These are phyloP conservation scores for Meloidogyne chitwoodi DNA, from an alignment of 1,140 invertebrate genomes.

Conservation along the genomic window DNA sequence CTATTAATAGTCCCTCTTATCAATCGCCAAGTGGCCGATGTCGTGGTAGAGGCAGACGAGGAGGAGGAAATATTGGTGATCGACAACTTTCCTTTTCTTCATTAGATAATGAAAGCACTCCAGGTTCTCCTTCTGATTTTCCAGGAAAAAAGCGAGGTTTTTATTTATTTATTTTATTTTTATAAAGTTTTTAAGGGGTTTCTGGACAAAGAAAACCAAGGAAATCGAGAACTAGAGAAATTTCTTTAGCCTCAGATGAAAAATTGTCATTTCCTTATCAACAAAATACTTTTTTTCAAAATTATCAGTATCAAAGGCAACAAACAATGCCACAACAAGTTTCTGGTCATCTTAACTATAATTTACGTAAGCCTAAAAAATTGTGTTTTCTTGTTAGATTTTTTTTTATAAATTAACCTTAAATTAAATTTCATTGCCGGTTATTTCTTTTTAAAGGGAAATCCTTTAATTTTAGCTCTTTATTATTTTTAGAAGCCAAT, in stretches of 20 bases:
- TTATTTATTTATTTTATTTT: not conserved
- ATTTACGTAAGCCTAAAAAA: not conserved
- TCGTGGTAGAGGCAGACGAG: constrained; percentile 14
- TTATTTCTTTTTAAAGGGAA: too few species aligned
- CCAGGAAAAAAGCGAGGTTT: constrained; percentile 12
- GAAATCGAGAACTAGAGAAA: constrained; percentile 20
- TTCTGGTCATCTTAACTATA: not conserved
- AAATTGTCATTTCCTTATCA: not conserved
- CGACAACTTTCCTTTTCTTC: constrained; percentile 16
- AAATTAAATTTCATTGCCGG: not conserved
- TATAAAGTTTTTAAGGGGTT: not conserved
- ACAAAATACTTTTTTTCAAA: not conserved
- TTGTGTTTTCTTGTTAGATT: not conserved
- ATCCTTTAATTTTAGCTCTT: too few species aligned
- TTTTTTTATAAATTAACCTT: not conserved
- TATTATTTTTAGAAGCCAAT: too few species aligned
- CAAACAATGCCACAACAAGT: not conserved
- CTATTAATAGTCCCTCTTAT: not conserved
- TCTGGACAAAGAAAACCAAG: constrained; percentile 10
- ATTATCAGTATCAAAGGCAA: not conserved
- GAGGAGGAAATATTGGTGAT: constrained; percentile 20
- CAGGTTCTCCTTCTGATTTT: constrained; percentile 19
- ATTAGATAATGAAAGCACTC: constrained; percentile 10
- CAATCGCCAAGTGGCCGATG: constrained; percentile 16
- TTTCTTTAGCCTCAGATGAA: not conserved